These are phyloP conservation scores for Tipula unca DNA, from an alignment of 2,888 invertebrate species.

Conservation along the genomic window DNA sequence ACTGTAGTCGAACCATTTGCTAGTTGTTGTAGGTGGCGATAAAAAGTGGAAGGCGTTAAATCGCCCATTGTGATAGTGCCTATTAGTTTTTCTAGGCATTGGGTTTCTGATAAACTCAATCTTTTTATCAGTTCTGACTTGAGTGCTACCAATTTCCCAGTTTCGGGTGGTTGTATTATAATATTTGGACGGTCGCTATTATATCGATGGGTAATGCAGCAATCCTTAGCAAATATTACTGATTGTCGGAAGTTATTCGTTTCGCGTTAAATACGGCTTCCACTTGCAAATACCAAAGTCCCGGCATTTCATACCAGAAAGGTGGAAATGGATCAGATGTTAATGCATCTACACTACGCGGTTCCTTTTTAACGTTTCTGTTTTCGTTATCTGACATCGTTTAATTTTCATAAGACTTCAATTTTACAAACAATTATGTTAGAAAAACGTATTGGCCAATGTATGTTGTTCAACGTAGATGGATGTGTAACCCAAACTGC, in stretches of 20 bases:
- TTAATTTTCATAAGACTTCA: no score
- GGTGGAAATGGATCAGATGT: neutral
- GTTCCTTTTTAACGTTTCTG: neutral
- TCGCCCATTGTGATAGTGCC: neutral
- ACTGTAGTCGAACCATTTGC: no score
- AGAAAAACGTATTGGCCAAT: no score
- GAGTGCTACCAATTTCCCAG: neutral
- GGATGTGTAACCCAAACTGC: no score
- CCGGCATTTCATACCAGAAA: neutral
- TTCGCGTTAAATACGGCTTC: neutral
- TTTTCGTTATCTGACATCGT: neutral
- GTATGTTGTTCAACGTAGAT: no score
- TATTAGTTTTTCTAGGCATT: neutral
- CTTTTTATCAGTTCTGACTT: no score
- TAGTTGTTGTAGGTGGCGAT: no score
- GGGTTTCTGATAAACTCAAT: no score
- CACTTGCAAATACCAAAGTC: neutral
- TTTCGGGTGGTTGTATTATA: neutral
- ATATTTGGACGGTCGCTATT: neutral
- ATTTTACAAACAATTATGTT: no score
- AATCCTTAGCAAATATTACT: neutral
- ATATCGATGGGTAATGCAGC: neutral
- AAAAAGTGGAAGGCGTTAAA: no score
- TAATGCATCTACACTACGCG: neutral
- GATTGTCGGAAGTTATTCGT: neutral